Base-by-base conservation (phyloP, 1,140 invertebrate genomes). In the Drosophila ercepeae region DNA sequence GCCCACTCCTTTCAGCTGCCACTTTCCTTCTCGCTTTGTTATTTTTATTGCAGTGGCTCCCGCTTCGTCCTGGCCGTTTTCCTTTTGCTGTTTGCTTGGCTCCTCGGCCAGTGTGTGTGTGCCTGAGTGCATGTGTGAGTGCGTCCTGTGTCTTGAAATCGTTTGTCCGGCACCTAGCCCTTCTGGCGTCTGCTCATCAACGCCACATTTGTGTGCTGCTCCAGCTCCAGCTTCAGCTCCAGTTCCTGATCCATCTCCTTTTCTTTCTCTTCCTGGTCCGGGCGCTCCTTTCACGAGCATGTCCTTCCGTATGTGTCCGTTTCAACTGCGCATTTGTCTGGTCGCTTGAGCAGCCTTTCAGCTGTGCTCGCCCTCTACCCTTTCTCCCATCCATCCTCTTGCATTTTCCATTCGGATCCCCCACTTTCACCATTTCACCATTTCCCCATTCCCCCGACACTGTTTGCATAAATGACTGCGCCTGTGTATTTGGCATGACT, bases 401-500 rank as follows among this genome's bases (percentile, higher is more conserved):
- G 52, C 53, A 71, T 50, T 49, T 34, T 44, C 57, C 68, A 41
- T 49, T 45, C 21, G 25, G 21, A 32, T 32, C 29, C 29, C 39
- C n/a, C n/a, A n/a, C n/a, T n/a, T n/a, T n/a, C n/a, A n/a, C n/a
- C n/a, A n/a, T n/a, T n/a, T n/a, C n/a, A n/a, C n/a, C 39, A 8
- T 3, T 1, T 6, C 27, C 21, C 4, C 7, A 13, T 23, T 1
- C 54, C 36, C 19, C 49, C 11, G 61, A 50, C 55, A 55, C 61
- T 84, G 75, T 84, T 82, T 88, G 82, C 82, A 88, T 88, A 88
- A 88, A 88, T 82, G 82, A 82, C 83, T 88, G 83, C 77, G 82
- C 82, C 83, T 88, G 82, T 88, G 78, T 88, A 88, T 88, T 88
- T 88, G 82, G 82, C 82, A 88, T 88, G 82, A 88, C 82, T 88